Evolutionary conservation across 1,140 invertebrate genomes (phyloP), one percentile per base, ranked within the genome.

Genomic region (Eriosoma lanigerum): DNA sequence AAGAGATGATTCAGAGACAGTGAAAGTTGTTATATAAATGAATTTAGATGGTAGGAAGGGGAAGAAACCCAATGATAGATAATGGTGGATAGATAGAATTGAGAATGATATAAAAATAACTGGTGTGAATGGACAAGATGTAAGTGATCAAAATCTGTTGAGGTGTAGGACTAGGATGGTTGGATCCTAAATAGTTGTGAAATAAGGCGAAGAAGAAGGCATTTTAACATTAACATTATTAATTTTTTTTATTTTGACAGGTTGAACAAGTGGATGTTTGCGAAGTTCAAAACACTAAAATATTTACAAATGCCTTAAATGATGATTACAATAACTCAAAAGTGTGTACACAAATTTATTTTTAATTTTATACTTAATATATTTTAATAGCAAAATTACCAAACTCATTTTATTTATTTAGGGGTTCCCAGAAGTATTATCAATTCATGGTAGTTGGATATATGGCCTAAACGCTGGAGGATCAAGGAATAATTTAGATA

Each of bases 401-500:
- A n/a, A n/a, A 13, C 0, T 1, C n/a, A 44, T 66, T 68, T 68
- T 1, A 44, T 9, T 48, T 64, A 21, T 46, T 24, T 19, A 78
- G 75, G 75, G 56, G 10, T 78, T 62, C 17, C 75, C 75, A 46
- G 75, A 78, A 78, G 75, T 62, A 62, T 26, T 78, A 2, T 26
- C 75, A 62, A 75, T 81, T 62, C 46, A 73, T 26, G 81, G 81
- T 9, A 81, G 70, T 46, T 81, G 81, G 81, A 81, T 81, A 60
- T 81, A 73, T 75, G 81, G 81, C 15, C 48, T 81, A 21, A 73
- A 72, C 17, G 62, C 81, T 13, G 81, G 81, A 64, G 81, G 81
- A n/a, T 81, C 81, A 29, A 58, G 81, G 21, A 81, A 81, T 60
- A 81, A 81, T 75, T 17, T 81, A 48, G 81, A 81, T n/a, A 50